phyloP scores from a whole-genome alignment of 2,113 vertebrate genomes.

The Corydoras sp. region DNA sequence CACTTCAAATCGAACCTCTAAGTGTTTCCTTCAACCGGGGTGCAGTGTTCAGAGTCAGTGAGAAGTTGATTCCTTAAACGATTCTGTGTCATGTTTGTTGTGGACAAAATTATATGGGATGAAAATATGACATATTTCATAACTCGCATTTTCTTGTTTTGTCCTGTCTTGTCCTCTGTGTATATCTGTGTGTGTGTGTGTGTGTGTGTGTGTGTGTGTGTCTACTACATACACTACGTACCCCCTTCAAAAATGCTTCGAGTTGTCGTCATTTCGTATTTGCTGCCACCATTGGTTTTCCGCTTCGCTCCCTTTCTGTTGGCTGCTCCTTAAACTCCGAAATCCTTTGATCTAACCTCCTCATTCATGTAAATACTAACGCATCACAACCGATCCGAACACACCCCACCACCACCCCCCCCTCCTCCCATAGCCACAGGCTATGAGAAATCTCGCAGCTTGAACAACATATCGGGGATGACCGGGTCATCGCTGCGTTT shows the following conservation, averaged over 20 bases:
- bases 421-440: conserved; percentile 52
- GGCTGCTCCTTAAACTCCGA: not conserved
- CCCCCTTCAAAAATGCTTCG: conserved; percentile 43
- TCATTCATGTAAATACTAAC: conserved; percentile 19
- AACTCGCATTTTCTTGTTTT: conserved; percentile 75
- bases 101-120: conserved; percentile 42
- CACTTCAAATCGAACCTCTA: not conserved
- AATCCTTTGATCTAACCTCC: conserved; percentile 28
- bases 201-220: conserved; percentile 57
- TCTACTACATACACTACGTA: conserved; percentile 53
- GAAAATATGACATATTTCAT: conserved; percentile 61
- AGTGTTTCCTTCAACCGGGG: conserved; percentile 61
- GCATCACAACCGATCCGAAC: conserved; percentile 14
- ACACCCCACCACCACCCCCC: conserved; percentile 6
- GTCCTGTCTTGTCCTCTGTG: conserved; percentile 64
- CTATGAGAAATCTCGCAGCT: conserved; percentile 88
- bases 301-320: not conserved
- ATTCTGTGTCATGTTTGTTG: conserved; percentile 45
- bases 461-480: conserved; percentile 86
- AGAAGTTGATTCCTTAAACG: conserved; percentile 30
- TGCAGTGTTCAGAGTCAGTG: conserved; percentile 35
- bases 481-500: conserved; percentile 78
- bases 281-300: not conserved
- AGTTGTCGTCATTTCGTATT: conserved; percentile 21
- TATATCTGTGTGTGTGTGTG: conserved; percentile 48